Conservation (phyloP, 2,113 vertebrate species). For the Pseudorhombus dupliciocellatus region DNA sequence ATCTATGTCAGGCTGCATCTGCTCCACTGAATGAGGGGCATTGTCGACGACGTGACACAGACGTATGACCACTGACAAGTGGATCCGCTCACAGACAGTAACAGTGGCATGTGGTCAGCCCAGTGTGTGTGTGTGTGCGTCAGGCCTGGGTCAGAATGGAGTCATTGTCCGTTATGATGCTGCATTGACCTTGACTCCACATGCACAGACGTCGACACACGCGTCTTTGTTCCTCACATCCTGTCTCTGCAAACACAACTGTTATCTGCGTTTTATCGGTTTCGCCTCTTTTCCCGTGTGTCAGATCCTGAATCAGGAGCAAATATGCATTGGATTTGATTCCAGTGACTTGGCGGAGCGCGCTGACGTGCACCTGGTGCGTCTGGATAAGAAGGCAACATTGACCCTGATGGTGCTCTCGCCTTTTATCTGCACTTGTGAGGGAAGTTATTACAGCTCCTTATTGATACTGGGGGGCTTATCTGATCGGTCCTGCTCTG, state of each 20-base stretch:
- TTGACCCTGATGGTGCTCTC: background rate
- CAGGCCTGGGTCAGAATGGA: slow-evolving; percentile 57
- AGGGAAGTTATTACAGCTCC: slow-evolving; percentile 7
- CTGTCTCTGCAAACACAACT: slow-evolving; percentile 56
- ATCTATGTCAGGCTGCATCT: slow-evolving; percentile 49
- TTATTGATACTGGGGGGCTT: background rate
- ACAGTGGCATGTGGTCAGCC: slow-evolving; percentile 52
- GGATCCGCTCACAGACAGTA: slow-evolving; percentile 67
- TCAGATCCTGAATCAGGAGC: background rate
- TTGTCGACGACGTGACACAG: slow-evolving; percentile 60
- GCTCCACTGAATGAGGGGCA: slow-evolving; percentile 49
- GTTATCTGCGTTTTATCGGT: slow-evolving; percentile 45
- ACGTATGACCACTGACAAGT: slow-evolving; percentile 66
- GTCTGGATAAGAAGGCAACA: background rate
- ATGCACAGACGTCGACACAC: slow-evolving; percentile 11
- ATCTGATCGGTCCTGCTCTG: background rate
- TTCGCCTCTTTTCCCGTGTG: background rate
- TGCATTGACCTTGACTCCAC: slow-evolving; percentile 66
- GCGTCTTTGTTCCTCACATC: slow-evolving; percentile 52
- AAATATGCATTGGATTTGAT: slow-evolving; percentile 2
- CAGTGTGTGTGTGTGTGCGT: slow-evolving; percentile 12
- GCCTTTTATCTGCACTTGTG: background rate
- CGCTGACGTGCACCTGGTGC: background rate
- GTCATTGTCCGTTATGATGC: slow-evolving; percentile 71
- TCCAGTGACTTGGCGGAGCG: background rate